phyloP scores from a whole-genome alignment of 2,888 invertebrate genomes.

The Lymantria monacha region DNA sequence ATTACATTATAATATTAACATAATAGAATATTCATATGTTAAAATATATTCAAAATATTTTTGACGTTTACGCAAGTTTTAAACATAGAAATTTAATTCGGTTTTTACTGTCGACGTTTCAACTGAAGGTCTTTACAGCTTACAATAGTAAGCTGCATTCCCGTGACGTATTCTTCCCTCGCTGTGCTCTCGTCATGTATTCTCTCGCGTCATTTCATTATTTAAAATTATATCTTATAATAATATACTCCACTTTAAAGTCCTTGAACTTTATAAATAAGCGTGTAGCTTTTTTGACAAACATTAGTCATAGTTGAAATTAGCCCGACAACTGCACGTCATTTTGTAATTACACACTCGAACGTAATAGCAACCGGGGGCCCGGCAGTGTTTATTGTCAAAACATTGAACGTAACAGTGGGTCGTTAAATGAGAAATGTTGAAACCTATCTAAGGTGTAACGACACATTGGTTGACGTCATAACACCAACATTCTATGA shows the following conservation, averaged over 20 bases:
- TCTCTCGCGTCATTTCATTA: not conserved
- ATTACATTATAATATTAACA: too few species aligned
- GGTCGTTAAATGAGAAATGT: constrained; percentile 32
- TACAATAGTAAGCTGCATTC: too few species aligned
- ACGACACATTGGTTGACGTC: constrained; percentile 31
- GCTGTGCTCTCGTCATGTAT: too few species aligned
- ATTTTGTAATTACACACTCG: constrained; percentile 18
- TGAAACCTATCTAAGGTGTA: constrained; percentile 25
- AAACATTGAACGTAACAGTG: constrained; percentile 34
- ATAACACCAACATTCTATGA: constrained; percentile 34
- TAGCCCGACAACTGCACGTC: constrained; percentile 8
- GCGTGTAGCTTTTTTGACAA: not conserved
- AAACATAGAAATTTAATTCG: too few species aligned
- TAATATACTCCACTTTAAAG: not conserved
- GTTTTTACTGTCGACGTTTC: too few species aligned
- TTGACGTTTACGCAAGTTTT: too few species aligned
- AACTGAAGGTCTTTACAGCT: too few species aligned
- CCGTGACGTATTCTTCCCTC: too few species aligned
- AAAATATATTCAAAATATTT: too few species aligned
- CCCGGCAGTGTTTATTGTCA: constrained; percentile 29
- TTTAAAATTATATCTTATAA: too few species aligned
- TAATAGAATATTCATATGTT: too few species aligned
- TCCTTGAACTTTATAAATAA: not conserved
- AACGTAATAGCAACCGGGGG: constrained; percentile 20
- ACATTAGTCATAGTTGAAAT: not conserved